Evolutionary conservation across 23 tunicate genomes (phyloP), one percentile per base, ranked within the genome.

Genomic region (Trididemnum nubilum): DNA sequence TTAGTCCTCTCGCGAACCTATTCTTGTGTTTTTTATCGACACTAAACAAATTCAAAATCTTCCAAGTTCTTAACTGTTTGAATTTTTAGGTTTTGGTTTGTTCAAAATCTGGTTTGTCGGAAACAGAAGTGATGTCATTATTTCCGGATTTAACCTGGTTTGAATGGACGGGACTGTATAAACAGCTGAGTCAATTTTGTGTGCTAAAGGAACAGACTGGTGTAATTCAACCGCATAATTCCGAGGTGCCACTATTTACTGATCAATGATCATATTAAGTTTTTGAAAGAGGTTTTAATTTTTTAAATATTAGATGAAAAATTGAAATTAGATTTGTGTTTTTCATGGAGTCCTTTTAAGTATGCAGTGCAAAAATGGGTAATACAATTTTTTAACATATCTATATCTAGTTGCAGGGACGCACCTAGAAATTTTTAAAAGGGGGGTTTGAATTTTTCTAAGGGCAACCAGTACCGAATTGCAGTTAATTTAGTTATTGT

Each of bases 61-160:
- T n/a, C n/a, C n/a, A n/a, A n/a, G n/a, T n/a, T n/a, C n/a, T n/a
- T n/a, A n/a, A n/a, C n/a, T n/a, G n/a, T n/a, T n/a, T 61, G 18
- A 61, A 3, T 61, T 21, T 61, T 61, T 65, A 93, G 93, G 76
- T 84, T 52, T 24, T 93, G 23, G 38, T 39, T 35, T 83, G 92
- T 75, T 87, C 98, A 19, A 64, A 85, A 36, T 27, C 74, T 50
- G 98, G 98, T 15, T 67, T 93, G 33, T 83, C 87, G 29, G 98
- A 88, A 76, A 52, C 76, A 35, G 98, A 93, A 84, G 34, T 93
- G 31, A 36, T 86, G 44, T 61, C 71, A 33, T 33, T 92, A 15
- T 24, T 87, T 7, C 90, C 90, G 19, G 92, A 73, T 30, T 26
- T 86, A 35, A 82, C 88, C 18, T 86, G 91, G 91, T 72, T 35